Base-by-base conservation (phyloP, 2,113 vertebrate genomes). In the Muscicapa adusta region DNA sequence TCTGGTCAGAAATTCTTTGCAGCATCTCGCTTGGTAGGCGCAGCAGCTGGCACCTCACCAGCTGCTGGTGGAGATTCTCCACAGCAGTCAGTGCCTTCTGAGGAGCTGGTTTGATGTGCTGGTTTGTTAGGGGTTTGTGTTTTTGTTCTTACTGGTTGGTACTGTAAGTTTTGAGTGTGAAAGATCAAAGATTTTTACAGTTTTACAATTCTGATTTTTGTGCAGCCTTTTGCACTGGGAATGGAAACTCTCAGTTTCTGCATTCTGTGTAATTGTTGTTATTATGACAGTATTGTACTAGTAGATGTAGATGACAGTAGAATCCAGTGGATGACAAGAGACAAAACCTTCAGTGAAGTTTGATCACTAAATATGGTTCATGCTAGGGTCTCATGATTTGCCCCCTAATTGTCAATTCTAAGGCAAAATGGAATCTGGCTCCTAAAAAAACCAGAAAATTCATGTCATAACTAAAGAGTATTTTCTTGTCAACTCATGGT, bases 251-350 rank as follows among this genome's bases (percentile, higher is more conserved):
- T 7, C 2, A 9, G 42, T 14, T 36, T 76, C n/a, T 56, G 40
- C 6, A 1, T 75, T 86, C 54, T 66, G 1, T 42, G 3, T 81
- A 20, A 40, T 48, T 1, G 2, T 26, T 0, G 0, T 22, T 79
- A 60, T 11, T 45, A 17, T 25, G 29, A 48, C 13, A 45, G 31
- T 38, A 22, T 18, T 73, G 45, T 34, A 9, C 34, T 70, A 6
- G n/a, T n/a, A n/a, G n/a, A n/a, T n/a, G n/a, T n/a, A n/a, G n/a
- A n/a, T n/a, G n/a, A n/a, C n/a, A n/a, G n/a, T n/a, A n/a, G n/a
- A n/a, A n/a, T 77, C 12, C 22, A 13, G 42, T 11, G 62, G 47
- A 18, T 62, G 25, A 36, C 8, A 38, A 26, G 5, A 66, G n/a
- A 24, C 36, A 78, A 67, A 88, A 63, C 72, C 8, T 58, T 74